Percentiles rank a stretch among this genome's conserved stretches.
These are phyloP conservation scores for Aplysina aerophoba DNA, from an alignment of 37 sponge, comb jelly and placozoan species.

Conservation along the genomic window DNA sequence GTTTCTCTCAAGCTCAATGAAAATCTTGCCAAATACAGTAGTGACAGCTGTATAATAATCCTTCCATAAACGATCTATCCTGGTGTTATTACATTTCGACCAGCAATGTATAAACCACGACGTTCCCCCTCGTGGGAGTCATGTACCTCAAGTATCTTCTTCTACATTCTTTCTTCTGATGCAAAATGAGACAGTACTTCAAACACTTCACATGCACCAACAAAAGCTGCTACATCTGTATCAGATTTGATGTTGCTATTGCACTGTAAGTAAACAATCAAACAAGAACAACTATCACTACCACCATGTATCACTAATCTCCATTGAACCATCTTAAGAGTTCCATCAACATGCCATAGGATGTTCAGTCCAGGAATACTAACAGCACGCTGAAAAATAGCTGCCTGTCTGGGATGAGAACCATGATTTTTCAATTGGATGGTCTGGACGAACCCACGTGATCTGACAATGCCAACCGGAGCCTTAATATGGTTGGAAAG, in stretches of 20 bases:
- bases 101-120: constrained; percentile 34
- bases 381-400: constrained; percentile 20
- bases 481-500: no score
- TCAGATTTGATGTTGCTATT: constrained; percentile 26
- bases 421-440: no score
- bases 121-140: constrained; percentile 21
- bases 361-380: constrained; percentile 42
- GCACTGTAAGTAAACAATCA: constrained; percentile 22
- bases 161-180: constrained; percentile 43
- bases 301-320: constrained; percentile 45
- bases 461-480: no score
- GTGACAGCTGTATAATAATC: constrained; percentile 27
- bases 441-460: no score
- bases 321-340: constrained; percentile 43
- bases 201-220: neutral
- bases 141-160: constrained; percentile 36
- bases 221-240: constrained; percentile 26
- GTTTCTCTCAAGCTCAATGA: constrained; percentile 4
- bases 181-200: constrained; percentile 45
- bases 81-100: constrained; percentile 38
- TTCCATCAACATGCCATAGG: constrained; percentile 51
- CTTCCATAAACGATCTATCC: constrained; percentile 52
- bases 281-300: constrained; percentile 39
- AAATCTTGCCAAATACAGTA: neutral
- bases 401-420: neutral